Conservation (phyloP, 2,113 vertebrate genomes). For the Blennius ocellaris region DNA sequence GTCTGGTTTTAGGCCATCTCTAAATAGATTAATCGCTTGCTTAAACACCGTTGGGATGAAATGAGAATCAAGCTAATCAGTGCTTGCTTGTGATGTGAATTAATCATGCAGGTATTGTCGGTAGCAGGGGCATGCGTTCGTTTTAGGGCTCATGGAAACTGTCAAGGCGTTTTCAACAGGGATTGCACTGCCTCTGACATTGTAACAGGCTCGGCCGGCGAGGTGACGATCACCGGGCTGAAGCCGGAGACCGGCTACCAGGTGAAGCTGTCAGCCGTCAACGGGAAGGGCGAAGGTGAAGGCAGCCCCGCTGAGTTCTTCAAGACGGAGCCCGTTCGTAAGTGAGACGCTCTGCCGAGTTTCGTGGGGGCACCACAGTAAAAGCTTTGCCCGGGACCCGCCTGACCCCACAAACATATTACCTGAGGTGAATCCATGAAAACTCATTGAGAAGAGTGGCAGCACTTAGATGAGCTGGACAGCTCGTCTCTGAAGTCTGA, state of each 20-base stretch:
- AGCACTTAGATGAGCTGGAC: slow-evolving; percentile 13
- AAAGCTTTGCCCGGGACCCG: slow-evolving; percentile 21
- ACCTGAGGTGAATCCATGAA: slow-evolving; percentile 8
- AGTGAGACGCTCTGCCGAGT: slow-evolving; percentile 78
- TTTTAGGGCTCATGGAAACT: slow-evolving; percentile 45
- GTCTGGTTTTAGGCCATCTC: slow-evolving; percentile 20
- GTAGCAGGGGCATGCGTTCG: slow-evolving; percentile 37
- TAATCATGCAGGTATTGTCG: slow-evolving; percentile 52
- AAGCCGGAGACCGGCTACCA: slow-evolving; percentile 91
- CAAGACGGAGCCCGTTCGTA: slow-evolving; percentile 96
- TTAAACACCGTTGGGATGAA: slow-evolving; percentile 46
- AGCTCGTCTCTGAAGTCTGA: slow-evolving; percentile 14
- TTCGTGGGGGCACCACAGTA: background rate
- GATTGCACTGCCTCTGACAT: slow-evolving; percentile 31
- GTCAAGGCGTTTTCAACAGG: slow-evolving; percentile 45
- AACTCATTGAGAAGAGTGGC: slow-evolving; percentile 1
- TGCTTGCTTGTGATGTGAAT: slow-evolving; percentile 31
- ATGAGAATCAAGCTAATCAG: slow-evolving; percentile 38
- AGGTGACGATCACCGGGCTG: slow-evolving; percentile 89
- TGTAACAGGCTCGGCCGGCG: slow-evolving; percentile 66
- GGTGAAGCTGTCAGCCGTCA: slow-evolving; percentile 92
- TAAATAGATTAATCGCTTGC: slow-evolving; percentile 46
- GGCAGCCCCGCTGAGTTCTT: slow-evolving; percentile 86
- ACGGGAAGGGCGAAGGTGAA: slow-evolving; percentile 95
- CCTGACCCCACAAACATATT: slow-evolving; percentile 12